Conservation (phyloP, 2,797 vertebrate species). For the Cyclopterus lumpus region DNA sequence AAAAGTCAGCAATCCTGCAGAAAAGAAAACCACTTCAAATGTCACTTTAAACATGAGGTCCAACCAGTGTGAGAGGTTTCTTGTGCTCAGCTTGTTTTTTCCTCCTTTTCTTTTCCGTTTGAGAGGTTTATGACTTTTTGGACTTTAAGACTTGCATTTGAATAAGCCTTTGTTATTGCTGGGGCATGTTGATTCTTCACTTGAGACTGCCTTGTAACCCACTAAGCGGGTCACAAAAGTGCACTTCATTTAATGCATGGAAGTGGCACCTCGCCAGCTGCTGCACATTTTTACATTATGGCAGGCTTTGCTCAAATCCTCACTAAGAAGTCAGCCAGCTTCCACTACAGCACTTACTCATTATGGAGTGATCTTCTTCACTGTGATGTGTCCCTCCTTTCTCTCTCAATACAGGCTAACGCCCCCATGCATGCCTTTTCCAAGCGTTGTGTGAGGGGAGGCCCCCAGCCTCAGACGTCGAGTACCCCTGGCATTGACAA, state of each 20-base stretch:
- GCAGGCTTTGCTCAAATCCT: constrained; percentile 67
- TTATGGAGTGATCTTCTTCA: constrained; percentile 54
- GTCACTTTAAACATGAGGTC: constrained; percentile 31
- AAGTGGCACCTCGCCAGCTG: constrained; percentile 70
- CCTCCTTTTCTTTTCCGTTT: constrained; percentile 9
- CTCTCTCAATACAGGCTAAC: constrained; percentile 14
- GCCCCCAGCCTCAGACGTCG: neutral
- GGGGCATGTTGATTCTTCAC: constrained; percentile 53
- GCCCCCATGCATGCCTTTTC: constrained; percentile 28
- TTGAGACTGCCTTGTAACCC: constrained; percentile 72
- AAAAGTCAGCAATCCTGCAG: neutral
- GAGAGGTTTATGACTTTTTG: constrained; percentile 56
- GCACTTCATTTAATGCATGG: constrained; percentile 80
- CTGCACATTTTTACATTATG: constrained; percentile 63
- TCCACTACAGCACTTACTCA: constrained; percentile 40
- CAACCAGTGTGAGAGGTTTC: constrained; percentile 17
- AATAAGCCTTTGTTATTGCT: constrained; percentile 65
- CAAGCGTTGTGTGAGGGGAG: neutral
- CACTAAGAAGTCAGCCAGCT: constrained; percentile 43
- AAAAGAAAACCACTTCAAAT: constrained; percentile 18
- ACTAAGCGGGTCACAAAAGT: constrained; percentile 66
- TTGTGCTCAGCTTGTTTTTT: constrained; percentile 20
- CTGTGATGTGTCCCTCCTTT: neutral
- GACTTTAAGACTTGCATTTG: constrained; percentile 42
- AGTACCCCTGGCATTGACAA: neutral